phyloP scores from a whole-genome alignment of 2,888 invertebrate genomes.

The Steinernema hermaphroditum region DNA sequence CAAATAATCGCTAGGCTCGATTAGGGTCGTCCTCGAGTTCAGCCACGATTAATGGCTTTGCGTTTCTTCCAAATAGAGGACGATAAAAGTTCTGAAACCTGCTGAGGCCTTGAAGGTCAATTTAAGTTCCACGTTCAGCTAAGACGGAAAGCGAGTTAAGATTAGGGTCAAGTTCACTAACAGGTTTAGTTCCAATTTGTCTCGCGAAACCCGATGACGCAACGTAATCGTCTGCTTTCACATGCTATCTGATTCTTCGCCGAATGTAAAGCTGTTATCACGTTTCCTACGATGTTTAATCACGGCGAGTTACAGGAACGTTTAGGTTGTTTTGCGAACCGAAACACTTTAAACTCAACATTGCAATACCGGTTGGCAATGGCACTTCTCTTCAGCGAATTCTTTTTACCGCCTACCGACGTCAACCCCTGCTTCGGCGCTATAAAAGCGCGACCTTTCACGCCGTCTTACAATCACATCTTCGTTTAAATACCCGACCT shows the following conservation, averaged over 20 bases:
- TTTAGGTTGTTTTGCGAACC: slow-evolving; percentile 27
- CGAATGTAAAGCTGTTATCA: background rate
- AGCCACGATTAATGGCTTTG: background rate
- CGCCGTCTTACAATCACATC: slow-evolving; percentile 13
- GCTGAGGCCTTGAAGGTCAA: slow-evolving; percentile 9
- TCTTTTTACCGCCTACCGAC: slow-evolving; percentile 27
- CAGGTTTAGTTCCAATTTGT: slow-evolving; percentile 26
- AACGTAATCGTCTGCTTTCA: background rate
- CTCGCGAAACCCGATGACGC: background rate
- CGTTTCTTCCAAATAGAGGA: background rate
- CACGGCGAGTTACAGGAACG: slow-evolving; percentile 4
- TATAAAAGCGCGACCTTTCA: slow-evolving; percentile 29
- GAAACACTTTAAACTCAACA: slow-evolving; percentile 22
- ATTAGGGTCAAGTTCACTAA: slow-evolving; percentile 16
- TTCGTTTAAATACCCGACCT: background rate
- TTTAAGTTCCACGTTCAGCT: background rate
- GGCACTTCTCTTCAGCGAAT: slow-evolving; percentile 30
- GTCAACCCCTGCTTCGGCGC: background rate
- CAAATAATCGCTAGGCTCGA: slow-evolving; percentile 11
- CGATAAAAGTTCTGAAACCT: background rate
- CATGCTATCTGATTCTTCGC: slow-evolving; percentile 13
- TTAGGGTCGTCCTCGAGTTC: background rate
- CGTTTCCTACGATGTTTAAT: background rate
- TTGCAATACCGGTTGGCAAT: slow-evolving; percentile 15
- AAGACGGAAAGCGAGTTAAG: background rate